A percentile compares a stretch with the other conserved stretches of the same genome.
Evolutionary conservation across 1,140 invertebrate genomes (phyloP).

Genomic region (Drosophila willistoni): DNA sequence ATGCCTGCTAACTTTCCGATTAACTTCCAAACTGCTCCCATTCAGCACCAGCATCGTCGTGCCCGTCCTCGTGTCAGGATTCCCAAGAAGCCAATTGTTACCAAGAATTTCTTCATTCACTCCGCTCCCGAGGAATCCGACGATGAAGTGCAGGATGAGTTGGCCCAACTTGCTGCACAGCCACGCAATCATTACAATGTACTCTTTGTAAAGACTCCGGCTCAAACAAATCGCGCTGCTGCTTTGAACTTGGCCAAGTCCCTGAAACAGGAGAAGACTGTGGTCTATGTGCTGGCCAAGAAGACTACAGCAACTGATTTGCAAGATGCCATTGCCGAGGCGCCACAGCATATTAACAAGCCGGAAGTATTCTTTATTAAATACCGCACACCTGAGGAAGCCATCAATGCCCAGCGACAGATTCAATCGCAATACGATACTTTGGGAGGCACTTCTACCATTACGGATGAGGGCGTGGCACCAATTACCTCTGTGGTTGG

Average conservation of each 20-base stretch:
- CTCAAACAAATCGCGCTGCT: conserved; percentile 87
- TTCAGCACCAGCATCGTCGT: conserved; percentile 57
- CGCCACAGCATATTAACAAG: conserved; percentile 84
- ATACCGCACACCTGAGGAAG: conserved; percentile 87
- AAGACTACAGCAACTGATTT: conserved; percentile 88
- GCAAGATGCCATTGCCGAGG: conserved; percentile 90
- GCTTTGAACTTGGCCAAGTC: conserved; percentile 87
- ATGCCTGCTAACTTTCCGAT: conserved; percentile 68
- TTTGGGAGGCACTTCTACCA: conserved; percentile 72
- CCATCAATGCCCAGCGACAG: conserved; percentile 74
- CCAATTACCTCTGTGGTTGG: conserved; percentile 79
- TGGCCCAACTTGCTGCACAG: conserved; percentile 70
- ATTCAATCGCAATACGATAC: conserved; percentile 81
- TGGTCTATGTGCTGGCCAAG: conserved; percentile 93
- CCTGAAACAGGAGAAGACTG: conserved; percentile 92
- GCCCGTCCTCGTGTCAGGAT: conserved; percentile 65
- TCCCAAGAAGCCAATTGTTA: conserved; percentile 75
- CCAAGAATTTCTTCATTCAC: conserved; percentile 82
- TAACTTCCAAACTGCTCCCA: conserved; percentile 68
- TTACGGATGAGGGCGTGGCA: conserved; percentile 78
- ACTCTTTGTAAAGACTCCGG: conserved; percentile 93
- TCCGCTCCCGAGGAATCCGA: conserved; percentile 80
- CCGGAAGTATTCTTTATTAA: conserved; percentile 86
- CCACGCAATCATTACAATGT: conserved; percentile 86
- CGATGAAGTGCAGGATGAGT: conserved; percentile 77